These are phyloP conservation scores for Aphidius gifuensis DNA, from an alignment of 1,140 invertebrate genomes.

Conservation along the genomic window DNA sequence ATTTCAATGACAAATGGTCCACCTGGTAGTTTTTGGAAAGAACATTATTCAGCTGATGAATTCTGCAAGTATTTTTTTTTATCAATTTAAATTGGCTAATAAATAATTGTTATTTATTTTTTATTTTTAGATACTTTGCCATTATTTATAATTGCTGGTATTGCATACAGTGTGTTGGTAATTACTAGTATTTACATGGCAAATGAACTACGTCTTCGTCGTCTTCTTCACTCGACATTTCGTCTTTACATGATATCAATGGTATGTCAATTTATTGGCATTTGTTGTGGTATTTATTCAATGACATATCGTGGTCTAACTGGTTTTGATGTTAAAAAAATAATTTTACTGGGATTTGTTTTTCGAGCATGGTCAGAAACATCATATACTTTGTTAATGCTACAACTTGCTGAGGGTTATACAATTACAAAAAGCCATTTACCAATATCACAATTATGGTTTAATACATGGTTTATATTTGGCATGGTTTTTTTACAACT, in stretches of 20 bases:
- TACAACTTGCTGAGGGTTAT: constrained; percentile 85
- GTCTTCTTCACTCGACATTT: constrained; percentile 84
- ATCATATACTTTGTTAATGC: constrained; percentile 72
- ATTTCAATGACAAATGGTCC: constrained; percentile 75
- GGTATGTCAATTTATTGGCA: constrained; percentile 62
- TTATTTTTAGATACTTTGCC: constrained; percentile 70
- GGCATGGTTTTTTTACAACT: constrained; percentile 61
- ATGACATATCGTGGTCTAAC: constrained; percentile 31
- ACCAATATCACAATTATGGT: constrained; percentile 70
- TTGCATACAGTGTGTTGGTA: constrained; percentile 55
- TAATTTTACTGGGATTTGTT: constrained; percentile 58
- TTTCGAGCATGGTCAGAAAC: constrained; percentile 69
- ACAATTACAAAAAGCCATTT: constrained; percentile 83
- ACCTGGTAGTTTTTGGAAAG: constrained; percentile 71
- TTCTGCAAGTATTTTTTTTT: constrained; percentile 70
- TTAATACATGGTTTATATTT: constrained; percentile 77
- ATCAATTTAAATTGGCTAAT: constrained; percentile 8
- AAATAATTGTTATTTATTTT: constrained; percentile 2
- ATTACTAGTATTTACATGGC: constrained; percentile 59
- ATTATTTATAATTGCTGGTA: constrained; percentile 62
- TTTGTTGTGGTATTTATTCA: constrained; percentile 43
- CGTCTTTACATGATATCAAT: constrained; percentile 78
- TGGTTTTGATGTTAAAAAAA: constrained; percentile 17
- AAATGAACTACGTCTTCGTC: constrained; percentile 69
- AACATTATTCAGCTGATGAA: constrained; percentile 90